Evolutionary conservation across 2,888 invertebrate genomes (phyloP), one percentile per base, ranked within the genome.

Genomic region (Bombylius discolor): DNA sequence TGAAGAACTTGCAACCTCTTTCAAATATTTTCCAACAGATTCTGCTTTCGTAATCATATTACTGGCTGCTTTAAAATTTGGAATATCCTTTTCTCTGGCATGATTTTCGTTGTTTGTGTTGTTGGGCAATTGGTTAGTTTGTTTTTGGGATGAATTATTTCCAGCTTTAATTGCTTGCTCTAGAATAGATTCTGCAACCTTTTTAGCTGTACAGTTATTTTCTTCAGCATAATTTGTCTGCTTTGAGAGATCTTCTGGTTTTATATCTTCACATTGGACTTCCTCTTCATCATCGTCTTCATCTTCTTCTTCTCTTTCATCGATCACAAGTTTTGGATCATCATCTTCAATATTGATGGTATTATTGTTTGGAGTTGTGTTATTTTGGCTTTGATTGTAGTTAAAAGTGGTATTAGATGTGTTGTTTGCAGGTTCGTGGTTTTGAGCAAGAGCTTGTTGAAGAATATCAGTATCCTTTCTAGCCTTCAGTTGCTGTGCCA

Each of bases 401-500:
- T 59, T 64, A 56, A 57, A 59, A 23, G 59, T 55, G 1, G 58
- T 57, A 32, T 55, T 61, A 32, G 56, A 55, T 5, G 55, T 58
- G 34, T 60, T 60, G 31, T 59, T 61, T 23, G 59, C 55, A 42
- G 56, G 56, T 12, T 57, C 58, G 47, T 59, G 62, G 42, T 71
- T 72, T 53, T 72, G 70, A 1, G 72, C 68, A 51, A 73, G 54
- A 0, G 72, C 71, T 61, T 73, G 73, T 42, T 73, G 73, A 56
- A 73, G 54, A 39, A 73, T 60, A 58, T 72, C 72, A 11, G 72
- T 69, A 7, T 71, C 70, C 58, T 72, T 70, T 32, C 80, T 81
- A 12, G 80, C 75, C 66, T 87, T 86, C 4, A 89, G 74, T 64
- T 90, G 89, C 63, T 89, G 87, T 14, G 89, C 85, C 60, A 89